phyloP scores from a whole-genome alignment of 2,797 vertebrate genomes.

The Ceryle rudis region DNA sequence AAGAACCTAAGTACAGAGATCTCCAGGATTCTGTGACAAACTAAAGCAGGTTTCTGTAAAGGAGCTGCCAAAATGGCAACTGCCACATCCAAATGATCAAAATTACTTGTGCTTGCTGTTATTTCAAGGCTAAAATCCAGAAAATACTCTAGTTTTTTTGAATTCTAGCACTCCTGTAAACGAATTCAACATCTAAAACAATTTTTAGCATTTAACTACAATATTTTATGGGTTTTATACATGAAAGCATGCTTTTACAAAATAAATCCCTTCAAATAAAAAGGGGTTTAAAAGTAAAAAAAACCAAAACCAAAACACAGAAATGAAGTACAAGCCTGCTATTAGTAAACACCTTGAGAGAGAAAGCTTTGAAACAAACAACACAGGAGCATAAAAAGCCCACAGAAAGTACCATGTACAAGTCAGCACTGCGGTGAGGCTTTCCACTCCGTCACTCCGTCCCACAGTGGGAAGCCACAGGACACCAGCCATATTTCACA shows the following conservation, averaged over 20 bases:
- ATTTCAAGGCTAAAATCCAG: background rate
- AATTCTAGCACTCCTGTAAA: background rate
- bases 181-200: background rate
- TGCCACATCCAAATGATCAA: background rate
- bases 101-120: background rate
- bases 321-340: background rate
- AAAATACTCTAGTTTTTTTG: background rate
- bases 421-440: background rate
- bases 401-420: background rate
- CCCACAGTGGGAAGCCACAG: background rate
- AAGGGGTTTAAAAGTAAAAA: background rate
- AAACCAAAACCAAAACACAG: background rate
- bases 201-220: background rate
- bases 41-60: background rate
- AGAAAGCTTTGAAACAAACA: background rate
- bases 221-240: background rate
- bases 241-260: background rate
- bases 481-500: slow-evolving; percentile 4
- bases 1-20: background rate
- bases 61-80: background rate
- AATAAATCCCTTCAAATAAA: background rate
- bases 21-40: background rate
- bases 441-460: background rate
- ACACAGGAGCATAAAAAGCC: background rate
- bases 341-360: background rate